phyloP scores from a whole-genome alignment of 2,113 vertebrate genomes.

The Pyrgilauda ruficollis region DNA sequence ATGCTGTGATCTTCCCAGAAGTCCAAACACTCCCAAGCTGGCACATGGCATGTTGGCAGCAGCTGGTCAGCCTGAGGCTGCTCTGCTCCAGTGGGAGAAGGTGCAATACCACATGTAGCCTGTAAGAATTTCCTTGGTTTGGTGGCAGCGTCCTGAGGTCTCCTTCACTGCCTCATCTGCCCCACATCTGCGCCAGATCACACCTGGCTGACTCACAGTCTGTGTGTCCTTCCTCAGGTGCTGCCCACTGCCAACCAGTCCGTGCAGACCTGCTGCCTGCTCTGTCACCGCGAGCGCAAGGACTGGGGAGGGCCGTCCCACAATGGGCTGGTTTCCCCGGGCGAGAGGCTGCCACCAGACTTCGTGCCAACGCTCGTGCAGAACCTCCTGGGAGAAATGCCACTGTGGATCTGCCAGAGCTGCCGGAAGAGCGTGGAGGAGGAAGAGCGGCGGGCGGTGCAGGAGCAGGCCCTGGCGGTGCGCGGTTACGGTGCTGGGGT shows the following conservation, averaged over 20 bases:
- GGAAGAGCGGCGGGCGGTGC: slow-evolving; percentile 89
- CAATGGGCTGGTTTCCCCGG: slow-evolving; percentile 88
- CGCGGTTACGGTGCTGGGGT: not conserved
- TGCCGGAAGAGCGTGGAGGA: slow-evolving; percentile 97
- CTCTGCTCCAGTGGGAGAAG: not conserved
- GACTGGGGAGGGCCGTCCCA: slow-evolving; percentile 90
- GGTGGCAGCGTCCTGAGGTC: not conserved
- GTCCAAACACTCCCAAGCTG: not conserved
- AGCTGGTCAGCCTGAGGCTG: not conserved
- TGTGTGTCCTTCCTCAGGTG: slow-evolving; percentile 71
- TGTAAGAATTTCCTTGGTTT: not conserved
- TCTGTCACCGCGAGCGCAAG: slow-evolving; percentile 95
- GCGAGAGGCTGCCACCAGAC: slow-evolving; percentile 91
- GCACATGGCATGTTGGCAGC: not conserved
- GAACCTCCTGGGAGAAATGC: slow-evolving; percentile 95
- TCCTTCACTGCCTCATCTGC: not conserved
- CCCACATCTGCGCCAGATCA: accelerated
- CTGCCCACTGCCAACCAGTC: slow-evolving; percentile 76
- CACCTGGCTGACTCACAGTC: not conserved
- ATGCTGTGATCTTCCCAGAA: not conserved
- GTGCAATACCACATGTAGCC: not conserved
- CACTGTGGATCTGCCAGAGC: slow-evolving; percentile 98
- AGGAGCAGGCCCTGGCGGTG: slow-evolving; percentile 88
- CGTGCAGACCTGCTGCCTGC: slow-evolving; percentile 94
- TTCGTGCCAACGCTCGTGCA: slow-evolving; percentile 93